These are phyloP conservation scores for Choristoneura fumiferana DNA, from an alignment of 1,140 invertebrate species.

Conservation along the genomic window DNA sequence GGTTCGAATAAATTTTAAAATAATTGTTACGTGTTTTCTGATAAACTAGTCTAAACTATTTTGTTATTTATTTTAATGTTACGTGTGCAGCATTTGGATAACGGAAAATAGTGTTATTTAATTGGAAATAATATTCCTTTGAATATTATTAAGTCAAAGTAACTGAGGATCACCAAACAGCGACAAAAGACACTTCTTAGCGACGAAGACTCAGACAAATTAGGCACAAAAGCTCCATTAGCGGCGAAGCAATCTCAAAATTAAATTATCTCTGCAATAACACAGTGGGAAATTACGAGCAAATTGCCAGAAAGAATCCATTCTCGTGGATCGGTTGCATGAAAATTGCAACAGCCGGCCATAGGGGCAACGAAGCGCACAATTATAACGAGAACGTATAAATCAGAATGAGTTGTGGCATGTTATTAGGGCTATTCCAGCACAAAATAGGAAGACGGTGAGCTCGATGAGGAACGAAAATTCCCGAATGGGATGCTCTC, in stretches of 20 bases:
- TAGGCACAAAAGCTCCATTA: conserved; percentile 20
- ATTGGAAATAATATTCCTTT: no score
- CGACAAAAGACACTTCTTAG: background rate
- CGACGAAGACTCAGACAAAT: conserved; percentile 10
- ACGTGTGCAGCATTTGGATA: no score
- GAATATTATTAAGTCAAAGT: background rate
- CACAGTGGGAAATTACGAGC: conserved; percentile 51
- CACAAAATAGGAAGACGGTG: conserved; percentile 60
- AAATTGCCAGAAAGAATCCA: conserved; percentile 70
- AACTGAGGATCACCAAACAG: background rate
- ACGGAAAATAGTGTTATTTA: no score
- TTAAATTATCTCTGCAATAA: conserved; percentile 44
- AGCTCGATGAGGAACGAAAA: conserved; percentile 53
- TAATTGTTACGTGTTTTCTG: no score
- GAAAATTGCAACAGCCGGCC: conserved; percentile 69
- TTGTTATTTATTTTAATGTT: no score
- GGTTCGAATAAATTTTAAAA: no score
- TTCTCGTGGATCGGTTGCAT: conserved; percentile 67
- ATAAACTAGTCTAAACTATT: no score
- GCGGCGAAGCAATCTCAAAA: conserved; percentile 26
- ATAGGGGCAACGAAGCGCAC: conserved; percentile 65
- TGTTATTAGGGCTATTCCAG: conserved; percentile 69
- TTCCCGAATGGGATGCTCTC: conserved; percentile 33
- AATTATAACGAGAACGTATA: conserved; percentile 74
- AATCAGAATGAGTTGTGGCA: conserved; percentile 75